Percentiles rank a stretch among this genome's conserved stretches.
Evolutionary conservation across 2,113 vertebrate species (phyloP).

Genomic region (Puma concolor): DNA sequence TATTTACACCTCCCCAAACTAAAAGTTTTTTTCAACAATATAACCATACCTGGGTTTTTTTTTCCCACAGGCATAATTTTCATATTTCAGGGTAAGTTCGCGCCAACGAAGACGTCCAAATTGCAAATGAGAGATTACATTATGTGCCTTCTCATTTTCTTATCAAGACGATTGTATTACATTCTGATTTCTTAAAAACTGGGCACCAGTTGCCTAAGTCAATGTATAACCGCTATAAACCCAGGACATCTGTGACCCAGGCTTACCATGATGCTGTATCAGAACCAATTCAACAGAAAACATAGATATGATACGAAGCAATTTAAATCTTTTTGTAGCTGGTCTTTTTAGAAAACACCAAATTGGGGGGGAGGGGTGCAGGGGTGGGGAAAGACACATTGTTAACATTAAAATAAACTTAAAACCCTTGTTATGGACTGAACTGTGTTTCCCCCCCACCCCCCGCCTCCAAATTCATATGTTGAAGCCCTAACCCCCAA

Average conservation of each 20-base stretch:
- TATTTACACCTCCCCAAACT: not conserved
- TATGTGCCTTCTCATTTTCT: conserved; percentile 10
- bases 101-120: not conserved
- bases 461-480: not conserved
- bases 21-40: not conserved
- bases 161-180: not conserved
- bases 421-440: not conserved
- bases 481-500: not conserved
- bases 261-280: not conserved
- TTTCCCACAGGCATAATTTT: not conserved
- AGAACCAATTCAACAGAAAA: not conserved
- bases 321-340: not conserved
- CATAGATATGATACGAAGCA: not conserved
- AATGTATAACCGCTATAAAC: not conserved
- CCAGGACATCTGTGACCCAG: not conserved
- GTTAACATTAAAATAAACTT: not conserved
- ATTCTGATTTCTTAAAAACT: not conserved
- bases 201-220: not conserved
- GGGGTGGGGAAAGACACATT: not conserved
- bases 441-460: not conserved
- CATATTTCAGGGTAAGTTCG: not conserved
- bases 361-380: not conserved
- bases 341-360: not conserved
- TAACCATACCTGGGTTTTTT: not conserved
- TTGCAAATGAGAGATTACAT: not conserved